Evolutionary conservation across 2,888 invertebrate species (phyloP), one percentile per base, ranked within the genome.

Genomic region (Cephus pygmeus): DNA sequence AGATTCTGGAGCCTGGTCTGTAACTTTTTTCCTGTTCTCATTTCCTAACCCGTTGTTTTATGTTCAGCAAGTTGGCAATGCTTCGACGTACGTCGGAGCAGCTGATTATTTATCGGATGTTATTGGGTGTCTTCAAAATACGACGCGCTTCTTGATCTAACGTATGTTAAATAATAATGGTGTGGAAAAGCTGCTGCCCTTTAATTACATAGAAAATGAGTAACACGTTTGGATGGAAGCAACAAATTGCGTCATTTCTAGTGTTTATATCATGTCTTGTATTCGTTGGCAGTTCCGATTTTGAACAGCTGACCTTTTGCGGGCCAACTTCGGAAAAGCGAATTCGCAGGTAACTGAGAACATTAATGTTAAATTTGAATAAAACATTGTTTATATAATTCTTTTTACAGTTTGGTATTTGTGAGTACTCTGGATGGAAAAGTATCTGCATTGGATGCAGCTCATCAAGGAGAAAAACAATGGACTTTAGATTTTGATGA

Each of bases 371-470:
- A 56, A 23, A 56, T 23, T 56, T 56, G 56, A 56, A 23, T 56
- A 23, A 56, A 56, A 23, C 15, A 9, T 56, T 1, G 2, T 23
- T 56, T 23, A 23, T 9, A 23, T 56, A 1, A 23, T 23, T 56
- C 23, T 40, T 78, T 80, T 92, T 92, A 15, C 89, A 96, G 96
- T 87, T 92, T 97, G 83, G 92, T 98, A 77, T 94, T 98, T 87
- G 95, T 98, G 69, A 97, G 97, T 88, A 98, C 98, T 4, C 92
- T 98, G 81, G 98, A 99, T 94, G 98, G 98, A 15, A 94, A 94
- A 86, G 89, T 99, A 77, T 95, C 97, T 34, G 97, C 98, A 4
- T 92, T 98, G 83, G 95, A 97, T 88, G 93, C 95, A 15, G 92
- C 93, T 31, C 92, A 93, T 81, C 94, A 94, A 82, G 96, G 97